Evolutionary conservation across 2,113 vertebrate genomes (phyloP), one percentile per base, ranked within the genome.

Genomic region (Thomomys bottae): DNA sequence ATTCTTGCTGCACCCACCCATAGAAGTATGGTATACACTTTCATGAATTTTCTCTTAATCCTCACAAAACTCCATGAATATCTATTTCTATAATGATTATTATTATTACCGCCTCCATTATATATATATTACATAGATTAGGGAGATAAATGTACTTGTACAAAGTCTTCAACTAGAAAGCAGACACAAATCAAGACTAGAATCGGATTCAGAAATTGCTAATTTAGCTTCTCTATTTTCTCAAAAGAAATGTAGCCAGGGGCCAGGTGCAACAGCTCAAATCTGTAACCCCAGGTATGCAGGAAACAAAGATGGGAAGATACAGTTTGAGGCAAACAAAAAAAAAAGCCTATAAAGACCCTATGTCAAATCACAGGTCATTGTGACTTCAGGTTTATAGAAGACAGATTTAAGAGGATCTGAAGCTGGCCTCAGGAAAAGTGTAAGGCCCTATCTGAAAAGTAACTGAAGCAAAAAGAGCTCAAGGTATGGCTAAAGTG

Each of bases 171-270:
- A 78, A 5, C 21, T 67, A 79, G 38, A 38, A 1, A 30, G 7
- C 14, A 80, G 34, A 92, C 28, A 91, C 91, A 92, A 89, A 34
- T 54, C 75, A 83, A 86, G 79, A 79, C 18, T 79, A 95, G n/a
- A 67, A 84, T 32, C 80, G 20, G 61, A 15, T 57, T 91, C 78
- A 86, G 15, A 77, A 82, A 85, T 54, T 54, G 42, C 3, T 87
- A 36, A 64, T 70, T 84, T 77, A 86, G 75, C 42, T 45, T 93
- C 32, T 66, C 9, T 71, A 18, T 71, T 30, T 78, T 85, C 32
- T 79, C 54, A 63, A 79, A 95, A 61, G 32, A 92, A 84, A 61
- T 4, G 15, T 20, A 81, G 30, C 30, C 18, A 70, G 57, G 59
- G 77, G 79, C 59, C 24, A 61, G 24, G 21, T 32, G 10, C 18